Evolutionary conservation across 92 coral and sea anemone species (phyloP).

Genomic region (Bergia sp.): DNA sequence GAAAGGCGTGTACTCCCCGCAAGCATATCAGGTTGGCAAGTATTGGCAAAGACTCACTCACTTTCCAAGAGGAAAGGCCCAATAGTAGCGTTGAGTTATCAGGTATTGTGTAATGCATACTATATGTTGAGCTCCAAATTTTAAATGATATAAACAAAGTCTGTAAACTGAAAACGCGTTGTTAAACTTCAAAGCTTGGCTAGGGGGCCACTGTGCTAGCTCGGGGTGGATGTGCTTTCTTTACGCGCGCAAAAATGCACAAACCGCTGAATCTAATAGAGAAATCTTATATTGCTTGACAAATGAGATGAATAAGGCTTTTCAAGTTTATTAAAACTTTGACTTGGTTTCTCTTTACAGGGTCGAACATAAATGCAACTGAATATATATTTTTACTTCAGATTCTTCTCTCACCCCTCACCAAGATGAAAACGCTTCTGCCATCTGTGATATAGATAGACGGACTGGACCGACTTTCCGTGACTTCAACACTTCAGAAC

Average conservation of each 20-base stretch:
- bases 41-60: neutral
- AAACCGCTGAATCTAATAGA: too few relatives aligned
- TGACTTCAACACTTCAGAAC: neutral
- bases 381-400: too few relatives aligned
- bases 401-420: neutral
- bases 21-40: slow-evolving; percentile 9
- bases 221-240: too few relatives aligned
- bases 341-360: neutral
- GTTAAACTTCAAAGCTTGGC: too few relatives aligned
- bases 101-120: neutral
- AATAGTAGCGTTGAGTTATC: neutral
- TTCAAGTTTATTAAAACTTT: too few relatives aligned
- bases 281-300: too few relatives aligned
- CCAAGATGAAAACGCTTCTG: neutral
- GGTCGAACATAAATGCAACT: neutral
- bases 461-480: neutral
- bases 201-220: too few relatives aligned
- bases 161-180: too few relatives aligned
- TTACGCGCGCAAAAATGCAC: too few relatives aligned
- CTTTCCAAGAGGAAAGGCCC: neutral
- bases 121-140: too few relatives aligned
- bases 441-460: neutral
- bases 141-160: too few relatives aligned
- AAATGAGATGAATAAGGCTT: too few relatives aligned
- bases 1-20: slow-evolving; percentile 13